Base-by-base conservation (phyloP, 1,140 invertebrate genomes). In the Calosoma granatense region DNA sequence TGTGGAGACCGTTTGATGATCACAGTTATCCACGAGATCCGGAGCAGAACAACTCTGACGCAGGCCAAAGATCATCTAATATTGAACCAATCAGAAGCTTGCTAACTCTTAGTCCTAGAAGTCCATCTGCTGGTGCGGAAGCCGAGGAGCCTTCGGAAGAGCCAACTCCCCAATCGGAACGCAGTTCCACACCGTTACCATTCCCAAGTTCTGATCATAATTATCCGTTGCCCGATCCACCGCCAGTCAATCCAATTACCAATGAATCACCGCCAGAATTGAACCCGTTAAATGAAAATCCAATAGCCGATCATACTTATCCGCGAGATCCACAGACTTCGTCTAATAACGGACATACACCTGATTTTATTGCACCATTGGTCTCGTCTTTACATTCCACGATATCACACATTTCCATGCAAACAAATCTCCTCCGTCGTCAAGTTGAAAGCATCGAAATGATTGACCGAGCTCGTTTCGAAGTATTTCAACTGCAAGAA, bases 401-500 rank as follows among this genome's bases (percentile, higher is more conserved):
- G 1, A 63, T 70, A 11, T 62, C 64, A 1, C 66, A 70, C 53
- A 70, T 71, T 22, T 67, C 68, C 43, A 22, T 65, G 12, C 68
- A 71, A 60, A 65, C 70, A 1, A 60, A 65, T 26, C 41, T 69
- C 19, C 57, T 71, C 23, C 22, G 68, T 14, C 58, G 61, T 26
- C 67, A 69, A 56, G 66, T 67, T 20, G 67, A 71, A 56, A 66
- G 62, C 55, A 71, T 71, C 19, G 68, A 70, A 55, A 57, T 64
- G 22, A 70, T 65, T 22, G 67, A 71, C 58, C 63, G 70, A 54
- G 70, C 70, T 2, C 69, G 72, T 61, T 58, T 73, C 19, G 73
- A 77, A 65, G 74, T 77, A 17, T 62, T 63, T 12, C 78, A 81
- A 36, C 67, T 85, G 56, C 77, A 79, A 59, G 75, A 81, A 61